A percentile compares a stretch with the other conserved stretches of the same genome.
phyloP scores from a whole-genome alignment of 2,888 invertebrate species.

The Pristionchus entomophagus region DNA sequence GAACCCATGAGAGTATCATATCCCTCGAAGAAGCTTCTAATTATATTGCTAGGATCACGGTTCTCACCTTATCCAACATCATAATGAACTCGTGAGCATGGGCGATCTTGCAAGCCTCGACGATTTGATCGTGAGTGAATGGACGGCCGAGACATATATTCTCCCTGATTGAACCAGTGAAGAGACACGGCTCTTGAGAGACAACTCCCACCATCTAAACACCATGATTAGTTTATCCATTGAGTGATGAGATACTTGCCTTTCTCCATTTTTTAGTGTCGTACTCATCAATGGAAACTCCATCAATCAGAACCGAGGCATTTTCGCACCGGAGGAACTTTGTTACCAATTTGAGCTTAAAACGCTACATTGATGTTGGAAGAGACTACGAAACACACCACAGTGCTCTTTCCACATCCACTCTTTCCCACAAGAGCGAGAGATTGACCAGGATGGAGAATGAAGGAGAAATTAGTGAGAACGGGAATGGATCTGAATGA shows the following conservation, averaged over 20 bases:
- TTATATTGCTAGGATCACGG: not conserved
- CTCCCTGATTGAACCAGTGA: conserved; percentile 45
- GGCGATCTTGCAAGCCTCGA: not conserved
- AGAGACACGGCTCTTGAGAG: conserved; percentile 43
- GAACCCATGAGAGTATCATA: conserved; percentile 27
- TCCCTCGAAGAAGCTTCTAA: not conserved
- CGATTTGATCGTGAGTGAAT: not conserved
- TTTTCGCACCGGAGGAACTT: not conserved
- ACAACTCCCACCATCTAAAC: conserved; percentile 41
- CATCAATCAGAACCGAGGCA: not conserved
- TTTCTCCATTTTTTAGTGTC: conserved; percentile 1
- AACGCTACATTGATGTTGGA: not conserved
- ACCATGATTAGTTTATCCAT: not conserved
- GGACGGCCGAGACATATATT: conserved; percentile 38
- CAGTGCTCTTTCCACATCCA: conserved; percentile 44
- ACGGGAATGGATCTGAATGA: not conserved
- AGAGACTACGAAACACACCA: not conserved
- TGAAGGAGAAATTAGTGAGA: not conserved
- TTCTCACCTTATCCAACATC: not conserved
- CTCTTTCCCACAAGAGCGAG: conserved; percentile 39
- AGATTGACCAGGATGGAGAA: not conserved
- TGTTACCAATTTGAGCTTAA: conserved; percentile 19
- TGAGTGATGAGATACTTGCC: not conserved
- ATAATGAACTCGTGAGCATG: conserved; percentile 35
- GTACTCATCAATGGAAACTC: not conserved